Evolutionary conservation across 2,797 vertebrate genomes (phyloP).

Genomic region (Poecilia velifera): DNA sequence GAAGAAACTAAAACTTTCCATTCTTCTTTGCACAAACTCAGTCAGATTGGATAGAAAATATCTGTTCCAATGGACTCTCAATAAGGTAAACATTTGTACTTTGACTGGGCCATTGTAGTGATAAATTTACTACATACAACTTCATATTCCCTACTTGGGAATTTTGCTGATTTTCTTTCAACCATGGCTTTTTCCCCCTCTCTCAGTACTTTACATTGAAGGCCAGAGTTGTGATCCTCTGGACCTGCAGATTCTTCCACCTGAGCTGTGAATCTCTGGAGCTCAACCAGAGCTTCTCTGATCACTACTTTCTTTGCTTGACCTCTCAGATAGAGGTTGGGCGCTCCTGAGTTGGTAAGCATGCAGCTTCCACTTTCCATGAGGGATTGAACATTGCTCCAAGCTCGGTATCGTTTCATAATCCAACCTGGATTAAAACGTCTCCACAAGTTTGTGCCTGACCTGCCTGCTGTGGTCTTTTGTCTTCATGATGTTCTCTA

Average conservation of each 20-base stretch:
- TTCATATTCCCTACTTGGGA: background rate
- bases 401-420: background rate
- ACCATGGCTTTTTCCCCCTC: background rate
- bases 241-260: background rate
- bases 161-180: background rate
- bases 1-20: background rate
- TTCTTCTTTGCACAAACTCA: background rate
- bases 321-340: background rate
- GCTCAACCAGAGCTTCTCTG: background rate
- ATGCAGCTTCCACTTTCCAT: background rate
- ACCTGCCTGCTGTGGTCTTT: background rate
- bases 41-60: background rate
- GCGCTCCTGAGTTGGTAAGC: background rate
- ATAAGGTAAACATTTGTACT: background rate
- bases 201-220: background rate
- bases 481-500: background rate
- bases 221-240: background rate
- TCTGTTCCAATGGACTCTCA: background rate
- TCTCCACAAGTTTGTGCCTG: background rate
- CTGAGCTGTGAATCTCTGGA: background rate
- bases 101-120: background rate
- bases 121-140: background rate
- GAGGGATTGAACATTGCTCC: background rate
- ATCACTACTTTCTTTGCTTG: background rate
- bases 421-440: background rate